Evolutionary conservation across 1,140 invertebrate genomes (phyloP).

Genomic region (Drosophila sechellia): DNA sequence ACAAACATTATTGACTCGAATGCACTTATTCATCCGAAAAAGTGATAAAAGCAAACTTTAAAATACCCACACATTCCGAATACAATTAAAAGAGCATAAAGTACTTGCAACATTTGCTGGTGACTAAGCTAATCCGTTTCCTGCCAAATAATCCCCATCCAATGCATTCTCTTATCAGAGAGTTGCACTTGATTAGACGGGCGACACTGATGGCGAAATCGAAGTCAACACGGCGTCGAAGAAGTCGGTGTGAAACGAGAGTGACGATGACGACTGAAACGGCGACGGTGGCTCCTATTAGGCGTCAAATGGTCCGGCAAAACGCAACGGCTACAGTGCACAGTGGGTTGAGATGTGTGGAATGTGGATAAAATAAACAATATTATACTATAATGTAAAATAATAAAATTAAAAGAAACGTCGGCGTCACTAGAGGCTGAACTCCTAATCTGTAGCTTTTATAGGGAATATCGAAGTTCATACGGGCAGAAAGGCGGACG

Average conservation of each 20-base stretch:
- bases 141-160: slow-evolving; percentile 9
- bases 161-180: slow-evolving; percentile 71
- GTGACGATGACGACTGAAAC: slow-evolving; percentile 20
- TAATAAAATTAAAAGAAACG: too few species aligned
- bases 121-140: slow-evolving; percentile 9
- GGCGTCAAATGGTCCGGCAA: slow-evolving; percentile 67
- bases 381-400: too few species aligned
- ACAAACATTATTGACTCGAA: slow-evolving; percentile 20
- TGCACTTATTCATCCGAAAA: slow-evolving; percentile 2
- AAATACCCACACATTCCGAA: neutral
- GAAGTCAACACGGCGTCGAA: slow-evolving; percentile 57
- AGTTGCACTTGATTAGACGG: slow-evolving; percentile 63
- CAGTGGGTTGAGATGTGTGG: slow-evolving; percentile 7
- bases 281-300: slow-evolving; percentile 38
- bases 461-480: too few species aligned
- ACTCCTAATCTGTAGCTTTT: too few species aligned
- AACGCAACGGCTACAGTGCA: slow-evolving; percentile 38
- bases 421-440: too few species aligned
- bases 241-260: slow-evolving; percentile 5
- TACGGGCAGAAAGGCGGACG: too few species aligned
- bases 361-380: neutral
- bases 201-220: slow-evolving; percentile 41
- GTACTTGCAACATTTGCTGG: slow-evolving; percentile 45
- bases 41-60: slow-evolving; percentile 44
- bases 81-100: slow-evolving; percentile 52